Evolutionary conservation across 1,140 invertebrate genomes (phyloP), one percentile per base, ranked within the genome.

Genomic region (Diprion similis): DNA sequence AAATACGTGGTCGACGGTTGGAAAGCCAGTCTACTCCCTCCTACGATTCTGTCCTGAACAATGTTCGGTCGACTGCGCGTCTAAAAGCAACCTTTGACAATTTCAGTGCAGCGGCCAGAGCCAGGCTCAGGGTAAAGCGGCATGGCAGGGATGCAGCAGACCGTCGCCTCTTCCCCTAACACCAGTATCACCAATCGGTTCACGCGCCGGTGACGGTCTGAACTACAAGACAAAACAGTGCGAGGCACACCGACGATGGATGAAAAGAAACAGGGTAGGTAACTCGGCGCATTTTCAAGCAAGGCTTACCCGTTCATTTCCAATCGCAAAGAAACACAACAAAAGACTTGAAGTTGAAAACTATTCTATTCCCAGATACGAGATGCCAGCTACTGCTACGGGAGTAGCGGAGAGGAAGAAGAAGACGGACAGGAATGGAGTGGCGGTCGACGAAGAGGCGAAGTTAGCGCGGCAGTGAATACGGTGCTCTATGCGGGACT

Each of bases 401-500:
- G 90, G 15, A 91, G 91, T 77, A 92, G 92, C 81, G 90, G 89
- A 67, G 92, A 93, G 77, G 91, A 91, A 80, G 90, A 89, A 70
- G 89, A 89, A 24, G 88, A 88, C 71, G 80, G 85, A 7, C 79
- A 78, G 66, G 83, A 84, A 84, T 79, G 86, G 79, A 71, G 79
- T 72, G 76, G 76, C 46, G 70, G 82, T 74, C 75, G 82, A 19
- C 79, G 88, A 82, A 78, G 89, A 81, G 83, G 88, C 80, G 78
- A 89, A 82, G 92, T 91, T 71, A 92, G 91, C 80, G 92, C 91
- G 59, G 92, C 92, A 48, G 92, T 92, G 71, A 94, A 94, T 81
- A 92, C 92, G 37, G 91, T 96, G 69, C 90, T 96, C 9, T 96
- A 96, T 84, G 93, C 95, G 13, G 95, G 95, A n/a, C 89, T 96